phyloP scores from a whole-genome alignment of 2,113 vertebrate species.

The Centropus bengalensis region DNA sequence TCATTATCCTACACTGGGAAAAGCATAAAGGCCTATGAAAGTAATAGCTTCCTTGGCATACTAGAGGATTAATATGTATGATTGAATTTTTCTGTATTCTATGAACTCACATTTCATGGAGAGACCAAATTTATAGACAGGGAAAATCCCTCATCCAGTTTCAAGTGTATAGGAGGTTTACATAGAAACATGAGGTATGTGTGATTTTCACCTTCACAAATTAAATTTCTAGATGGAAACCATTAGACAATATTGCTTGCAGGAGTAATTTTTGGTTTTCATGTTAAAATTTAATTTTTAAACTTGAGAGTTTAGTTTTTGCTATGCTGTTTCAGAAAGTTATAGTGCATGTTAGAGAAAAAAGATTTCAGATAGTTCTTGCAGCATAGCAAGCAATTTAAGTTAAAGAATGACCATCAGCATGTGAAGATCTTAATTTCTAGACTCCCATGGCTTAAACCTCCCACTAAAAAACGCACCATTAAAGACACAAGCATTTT shows the following conservation, averaged over 20 bases:
- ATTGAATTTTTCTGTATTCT: constrained; percentile 12
- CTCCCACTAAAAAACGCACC: background rate
- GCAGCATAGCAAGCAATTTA: background rate
- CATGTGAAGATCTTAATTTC: background rate
- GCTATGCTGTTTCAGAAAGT: background rate
- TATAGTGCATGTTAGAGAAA: background rate
- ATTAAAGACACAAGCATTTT: background rate
- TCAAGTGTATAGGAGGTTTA: background rate
- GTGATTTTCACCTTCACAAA: constrained; percentile 20
- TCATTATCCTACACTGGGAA: constrained; percentile 6
- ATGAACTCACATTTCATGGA: constrained; percentile 31
- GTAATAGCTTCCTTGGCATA: background rate
- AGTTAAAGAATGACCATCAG: background rate
- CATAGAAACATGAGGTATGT: background rate
- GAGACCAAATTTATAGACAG: background rate
- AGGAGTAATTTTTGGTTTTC: background rate
- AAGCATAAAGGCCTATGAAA: constrained; percentile 1
- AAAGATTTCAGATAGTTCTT: background rate
- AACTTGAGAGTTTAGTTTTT: background rate
- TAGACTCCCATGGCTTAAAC: background rate
- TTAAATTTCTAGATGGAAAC: background rate
- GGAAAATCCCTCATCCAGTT: constrained; percentile 26
- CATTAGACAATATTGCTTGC: background rate
- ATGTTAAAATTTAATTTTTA: background rate
- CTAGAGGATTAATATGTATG: background rate